Evolutionary conservation across 1,140 invertebrate genomes (phyloP).

Genomic region (Chymomyza costata): DNA sequence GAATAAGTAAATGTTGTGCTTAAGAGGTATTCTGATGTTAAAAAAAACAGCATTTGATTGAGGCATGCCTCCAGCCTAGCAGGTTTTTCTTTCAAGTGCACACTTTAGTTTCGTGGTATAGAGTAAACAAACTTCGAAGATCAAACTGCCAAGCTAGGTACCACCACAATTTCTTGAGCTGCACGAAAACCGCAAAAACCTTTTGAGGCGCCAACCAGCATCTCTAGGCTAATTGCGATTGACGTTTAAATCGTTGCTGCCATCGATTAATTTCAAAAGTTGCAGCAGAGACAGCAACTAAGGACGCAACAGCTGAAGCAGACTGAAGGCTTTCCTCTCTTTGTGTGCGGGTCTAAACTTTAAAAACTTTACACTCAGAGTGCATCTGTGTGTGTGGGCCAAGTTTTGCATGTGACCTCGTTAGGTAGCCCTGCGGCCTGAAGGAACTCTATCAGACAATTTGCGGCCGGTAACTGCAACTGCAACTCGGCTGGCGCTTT

Average conservation of each 20-base stretch:
- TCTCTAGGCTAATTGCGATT: conserved; percentile 36
- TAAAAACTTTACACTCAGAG: conserved; percentile 30
- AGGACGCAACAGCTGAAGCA: background rate
- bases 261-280: conserved; percentile 57
- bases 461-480: conserved; percentile 4
- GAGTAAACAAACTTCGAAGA: too few relatives aligned
- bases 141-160: too few relatives aligned
- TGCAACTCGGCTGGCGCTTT: too few relatives aligned
- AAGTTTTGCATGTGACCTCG: conserved; percentile 62
- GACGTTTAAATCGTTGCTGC: conserved; percentile 38
- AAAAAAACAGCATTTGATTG: too few relatives aligned
- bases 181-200: conserved; percentile 14
- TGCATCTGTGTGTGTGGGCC: background rate
- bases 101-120: too few relatives aligned
- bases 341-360: conserved; percentile 4
- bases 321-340: background rate
- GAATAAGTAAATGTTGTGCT: too few relatives aligned
- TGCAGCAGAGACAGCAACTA: too few relatives aligned
- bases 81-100: too few relatives aligned
- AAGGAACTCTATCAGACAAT: conserved; percentile 24
- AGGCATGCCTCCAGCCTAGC: too few relatives aligned
- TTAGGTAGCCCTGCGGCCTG: conserved; percentile 9
- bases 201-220: background rate
- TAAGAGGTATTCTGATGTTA: too few relatives aligned
- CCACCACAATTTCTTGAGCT: too few relatives aligned